These are phyloP conservation scores for Athalia cordata DNA, from an alignment of 2,888 invertebrate species.

Conservation along the genomic window DNA sequence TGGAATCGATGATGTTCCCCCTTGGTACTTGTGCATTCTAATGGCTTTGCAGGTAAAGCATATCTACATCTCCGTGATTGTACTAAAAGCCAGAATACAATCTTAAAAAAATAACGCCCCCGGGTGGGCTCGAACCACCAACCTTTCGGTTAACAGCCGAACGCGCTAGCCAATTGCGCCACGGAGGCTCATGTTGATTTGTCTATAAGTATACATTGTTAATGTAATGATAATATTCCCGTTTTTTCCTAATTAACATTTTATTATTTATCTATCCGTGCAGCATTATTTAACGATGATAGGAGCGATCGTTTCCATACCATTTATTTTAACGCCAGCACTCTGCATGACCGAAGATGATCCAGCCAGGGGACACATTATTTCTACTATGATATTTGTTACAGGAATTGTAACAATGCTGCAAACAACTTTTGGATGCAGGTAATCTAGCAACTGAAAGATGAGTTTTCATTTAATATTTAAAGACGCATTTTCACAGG, in stretches of 20 bases:
- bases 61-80: no score
- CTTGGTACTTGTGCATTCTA: conserved; percentile 89
- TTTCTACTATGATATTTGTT: conserved; percentile 89
- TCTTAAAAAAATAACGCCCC: conserved; percentile 80
- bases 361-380: conserved; percentile 84
- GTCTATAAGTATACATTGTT: not conserved
- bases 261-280: conserved; percentile 50
- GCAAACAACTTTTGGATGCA: conserved; percentile 85
- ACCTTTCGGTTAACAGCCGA: conserved; percentile 99
- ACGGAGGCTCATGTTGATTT: conserved; percentile 81
- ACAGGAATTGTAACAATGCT: conserved; percentile 86
- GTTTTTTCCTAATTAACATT: conserved; percentile 22
- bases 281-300: conserved; percentile 91
- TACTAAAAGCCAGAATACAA: not conserved
- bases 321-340: conserved; percentile 87
- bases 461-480: conserved; percentile 4
- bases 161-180: conserved; percentile 98
- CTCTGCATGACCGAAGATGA: conserved; percentile 86
- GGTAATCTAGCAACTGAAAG: conserved; percentile 61
- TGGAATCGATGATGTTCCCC: conserved; percentile 86
- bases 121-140: conserved; percentile 99
- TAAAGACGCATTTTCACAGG: conserved; percentile 65
- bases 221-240: conserved; percentile 9
- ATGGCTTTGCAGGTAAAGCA: conserved; percentile 84
- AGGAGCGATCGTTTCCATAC: conserved; percentile 88